Base-by-base conservation (phyloP, 2,888 invertebrate genomes). In the Acleris cristana region DNA sequence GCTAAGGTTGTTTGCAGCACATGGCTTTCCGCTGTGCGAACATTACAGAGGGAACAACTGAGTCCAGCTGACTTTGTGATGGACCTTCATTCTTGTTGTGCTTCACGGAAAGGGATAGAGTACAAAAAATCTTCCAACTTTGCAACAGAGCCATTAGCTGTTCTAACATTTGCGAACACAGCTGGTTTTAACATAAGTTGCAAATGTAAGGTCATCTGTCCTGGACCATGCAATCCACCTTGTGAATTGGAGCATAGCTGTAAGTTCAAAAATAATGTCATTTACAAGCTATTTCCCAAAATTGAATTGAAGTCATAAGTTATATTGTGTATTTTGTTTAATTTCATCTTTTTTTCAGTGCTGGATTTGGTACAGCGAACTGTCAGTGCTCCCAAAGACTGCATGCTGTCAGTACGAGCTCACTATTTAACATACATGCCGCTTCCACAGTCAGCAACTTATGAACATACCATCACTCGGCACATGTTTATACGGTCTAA, bases 161-260 rank as follows among this genome's bases (percentile, higher is more conserved):
- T 87, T 10, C 80, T 92, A 48, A 79, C 80, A 45, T 91, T 91
- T 83, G 80, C 82, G 2, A 91, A 88, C 67, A 76, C 78, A 58
- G 63, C 76, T n/a, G 86, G 82, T 0, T 80, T 83, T 64, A 71
- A 74, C 62, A 73, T 79, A 57, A 73, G 80, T 3, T 71, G 73
- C 21, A 78, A 76, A 69, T 92, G 92, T 76, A 78, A 80, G 57
- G 72, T 72, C 7, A 74, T 88, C n/a, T 52, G 74, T 21, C 86
- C 87, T 0, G 69, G 73, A 58, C 82, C 86, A 14, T 91, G 92
- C 70, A 71, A 76, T 23, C 81, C 84, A 10, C 75, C 85, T 3
- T 92, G 92, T 78, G 80, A 79, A 4, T 81, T 83, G 56, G 81
- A 84, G 68, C 92, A 93, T 75, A 81, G 81, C 65, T 77, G 92